Percentiles rank a stretch among this genome's conserved stretches.
Evolutionary conservation across 1,140 invertebrate species (phyloP).

Genomic region (Meloidogyne floridensis): DNA sequence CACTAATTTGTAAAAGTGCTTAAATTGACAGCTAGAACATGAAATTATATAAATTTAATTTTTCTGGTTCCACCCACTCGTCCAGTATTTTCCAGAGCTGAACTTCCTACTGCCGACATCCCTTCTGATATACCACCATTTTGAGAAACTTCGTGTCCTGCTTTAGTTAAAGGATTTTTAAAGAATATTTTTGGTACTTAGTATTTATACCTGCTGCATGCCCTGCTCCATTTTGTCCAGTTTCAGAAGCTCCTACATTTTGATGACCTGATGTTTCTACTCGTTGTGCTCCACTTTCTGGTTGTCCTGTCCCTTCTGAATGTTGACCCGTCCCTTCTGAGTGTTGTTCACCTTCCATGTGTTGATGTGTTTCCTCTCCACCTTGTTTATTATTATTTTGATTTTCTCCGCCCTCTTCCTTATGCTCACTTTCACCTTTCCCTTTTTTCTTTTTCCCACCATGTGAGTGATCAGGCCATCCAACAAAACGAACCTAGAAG

Average conservation of each 20-base stretch:
- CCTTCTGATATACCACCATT: too few species aligned
- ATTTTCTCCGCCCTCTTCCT: not conserved
- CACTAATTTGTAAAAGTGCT: too few species aligned
- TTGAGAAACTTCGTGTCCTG: too few species aligned
- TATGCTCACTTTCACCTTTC: not conserved
- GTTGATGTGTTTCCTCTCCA: not conserved
- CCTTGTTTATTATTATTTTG: not conserved
- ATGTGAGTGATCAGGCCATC: conserved; percentile 25
- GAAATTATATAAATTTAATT: too few species aligned
- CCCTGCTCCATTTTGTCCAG: not conserved
- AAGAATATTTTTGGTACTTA: too few species aligned
- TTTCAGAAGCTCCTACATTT: not conserved
- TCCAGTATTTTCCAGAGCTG: too few species aligned
- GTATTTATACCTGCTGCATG: not conserved
- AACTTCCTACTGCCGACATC: too few species aligned
- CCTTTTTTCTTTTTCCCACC: not conserved
- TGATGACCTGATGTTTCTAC: not conserved
- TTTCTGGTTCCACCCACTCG: too few species aligned
- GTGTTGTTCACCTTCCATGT: not conserved
- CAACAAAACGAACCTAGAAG: conserved; percentile 13
- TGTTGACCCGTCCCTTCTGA: not conserved
- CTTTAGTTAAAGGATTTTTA: too few species aligned
- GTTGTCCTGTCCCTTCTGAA: not conserved
- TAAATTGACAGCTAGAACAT: too few species aligned
- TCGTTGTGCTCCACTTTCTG: not conserved